A percentile compares a stretch with the other conserved stretches of the same genome.
phyloP scores from a whole-genome alignment of 64 coral and sea anemone species.

The Porites lutea region DNA sequence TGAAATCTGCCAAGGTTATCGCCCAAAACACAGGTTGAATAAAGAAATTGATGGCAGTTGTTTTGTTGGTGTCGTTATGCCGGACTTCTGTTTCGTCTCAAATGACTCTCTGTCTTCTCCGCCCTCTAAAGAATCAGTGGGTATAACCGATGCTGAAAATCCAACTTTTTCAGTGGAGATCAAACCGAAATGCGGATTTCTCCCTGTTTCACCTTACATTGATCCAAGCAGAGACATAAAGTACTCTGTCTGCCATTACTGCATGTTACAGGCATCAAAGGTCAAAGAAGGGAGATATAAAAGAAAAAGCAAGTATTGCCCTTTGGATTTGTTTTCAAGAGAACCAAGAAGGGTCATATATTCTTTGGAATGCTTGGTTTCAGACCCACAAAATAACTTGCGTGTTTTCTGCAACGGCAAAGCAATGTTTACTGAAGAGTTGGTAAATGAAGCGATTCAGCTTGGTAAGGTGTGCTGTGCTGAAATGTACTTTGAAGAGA shows the following conservation, averaged over 20 bases:
- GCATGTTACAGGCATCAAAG: constrained; percentile 84
- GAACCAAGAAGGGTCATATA: constrained; percentile 59
- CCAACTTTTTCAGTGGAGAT: constrained; percentile 88
- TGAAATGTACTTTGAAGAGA: constrained; percentile 36
- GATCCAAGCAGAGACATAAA: constrained; percentile 39
- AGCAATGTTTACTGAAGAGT: constrained; percentile 78
- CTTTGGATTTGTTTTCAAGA: constrained; percentile 82
- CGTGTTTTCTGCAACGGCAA: constrained; percentile 83
- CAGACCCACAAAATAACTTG: constrained; percentile 86
- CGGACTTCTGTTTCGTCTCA: constrained; percentile 81
- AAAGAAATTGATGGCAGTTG: constrained; percentile 66
- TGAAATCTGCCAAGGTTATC: constrained; percentile 28
- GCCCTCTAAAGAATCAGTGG: background rate
- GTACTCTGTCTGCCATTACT: constrained; percentile 69
- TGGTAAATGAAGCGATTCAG: constrained; percentile 17
- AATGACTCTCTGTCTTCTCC: background rate
- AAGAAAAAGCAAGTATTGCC: constrained; percentile 84
- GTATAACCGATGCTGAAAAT: background rate
- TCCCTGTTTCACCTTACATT: constrained; percentile 72
- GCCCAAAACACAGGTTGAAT: constrained; percentile 66
- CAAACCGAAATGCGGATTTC: constrained; percentile 90
- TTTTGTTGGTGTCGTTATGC: constrained; percentile 68
- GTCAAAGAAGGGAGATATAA: constrained; percentile 81
- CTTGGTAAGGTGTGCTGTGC: background rate
- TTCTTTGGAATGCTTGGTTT: constrained; percentile 74